Evolutionary conservation across 2,888 invertebrate genomes (phyloP).

Genomic region (Metellina segmentata): DNA sequence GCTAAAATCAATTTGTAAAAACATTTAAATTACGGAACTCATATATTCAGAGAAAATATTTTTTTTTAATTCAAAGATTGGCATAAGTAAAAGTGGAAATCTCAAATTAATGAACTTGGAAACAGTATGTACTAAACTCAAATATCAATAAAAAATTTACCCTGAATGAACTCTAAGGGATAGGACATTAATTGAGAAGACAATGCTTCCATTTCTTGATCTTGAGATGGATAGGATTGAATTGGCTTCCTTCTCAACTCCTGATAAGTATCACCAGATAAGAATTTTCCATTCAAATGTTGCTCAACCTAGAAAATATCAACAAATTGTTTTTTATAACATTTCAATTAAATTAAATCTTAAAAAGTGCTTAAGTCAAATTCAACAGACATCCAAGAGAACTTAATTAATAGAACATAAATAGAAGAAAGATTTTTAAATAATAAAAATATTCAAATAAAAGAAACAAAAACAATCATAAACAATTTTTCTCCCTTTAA

Average conservation of each 20-base stretch:
- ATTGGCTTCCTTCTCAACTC: constrained; percentile 41
- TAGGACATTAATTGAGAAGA: constrained; percentile 32
- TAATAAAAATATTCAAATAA: no score
- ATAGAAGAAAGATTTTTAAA: no score
- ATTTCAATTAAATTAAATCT: no score
- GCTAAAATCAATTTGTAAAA: no score
- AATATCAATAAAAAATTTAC: constrained; percentile 4
- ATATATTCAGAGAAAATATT: no score
- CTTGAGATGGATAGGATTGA: constrained; percentile 24
- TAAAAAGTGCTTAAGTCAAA: no score
- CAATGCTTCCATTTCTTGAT: constrained; percentile 59
- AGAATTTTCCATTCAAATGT: constrained; percentile 28
- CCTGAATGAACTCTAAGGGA: constrained; percentile 28
- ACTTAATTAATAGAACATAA: no score
- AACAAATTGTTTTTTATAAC: not conserved
- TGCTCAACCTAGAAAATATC: not conserved
- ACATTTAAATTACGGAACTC: not conserved
- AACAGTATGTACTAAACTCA: not conserved
- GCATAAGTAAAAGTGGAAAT: not conserved
- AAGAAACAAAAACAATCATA: no score
- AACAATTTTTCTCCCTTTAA: no score
- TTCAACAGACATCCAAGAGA: no score
- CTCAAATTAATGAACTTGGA: not conserved
- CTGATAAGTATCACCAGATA: constrained; percentile 24
- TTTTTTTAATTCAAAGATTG: not conserved